Conservation (phyloP, 2,113 vertebrate genomes). For the Condylura cristata region DNA sequence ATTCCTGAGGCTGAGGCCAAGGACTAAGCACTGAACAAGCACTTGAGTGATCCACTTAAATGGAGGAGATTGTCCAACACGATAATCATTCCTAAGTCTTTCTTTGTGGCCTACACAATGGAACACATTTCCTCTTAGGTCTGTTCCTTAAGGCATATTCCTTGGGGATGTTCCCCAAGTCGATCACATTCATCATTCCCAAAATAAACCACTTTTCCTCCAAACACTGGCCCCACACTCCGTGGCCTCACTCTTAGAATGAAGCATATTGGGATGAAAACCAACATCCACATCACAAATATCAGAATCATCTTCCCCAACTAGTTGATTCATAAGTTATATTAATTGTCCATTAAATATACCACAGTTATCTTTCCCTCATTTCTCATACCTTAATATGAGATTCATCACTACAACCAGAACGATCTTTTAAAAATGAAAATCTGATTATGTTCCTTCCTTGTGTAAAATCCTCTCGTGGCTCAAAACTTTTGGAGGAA, state of each 20-base stretch:
- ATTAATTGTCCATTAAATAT: neutral
- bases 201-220: slow-evolving; percentile 31
- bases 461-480: slow-evolving; percentile 49
- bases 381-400: neutral
- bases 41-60: neutral
- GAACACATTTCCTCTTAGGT: slow-evolving; percentile 31
- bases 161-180: neutral
- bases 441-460: slow-evolving; percentile 51
- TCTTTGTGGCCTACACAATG: neutral
- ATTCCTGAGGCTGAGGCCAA: neutral
- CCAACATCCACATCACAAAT: neutral
- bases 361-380: neutral
- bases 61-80: neutral
- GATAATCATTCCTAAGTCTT: neutral
- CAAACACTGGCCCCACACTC: neutral
- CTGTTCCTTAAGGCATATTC: neutral
- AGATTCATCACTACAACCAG: neutral
- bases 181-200: neutral
- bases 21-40: neutral
- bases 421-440: slow-evolving; percentile 31
- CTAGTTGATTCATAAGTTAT: slow-evolving; percentile 8
- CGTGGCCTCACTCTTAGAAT: neutral
- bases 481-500: neutral
- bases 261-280: neutral
- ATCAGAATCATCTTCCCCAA: neutral